Evolutionary conservation across 2,113 vertebrate species (phyloP).

Genomic region (Seriola rivoliana): DNA sequence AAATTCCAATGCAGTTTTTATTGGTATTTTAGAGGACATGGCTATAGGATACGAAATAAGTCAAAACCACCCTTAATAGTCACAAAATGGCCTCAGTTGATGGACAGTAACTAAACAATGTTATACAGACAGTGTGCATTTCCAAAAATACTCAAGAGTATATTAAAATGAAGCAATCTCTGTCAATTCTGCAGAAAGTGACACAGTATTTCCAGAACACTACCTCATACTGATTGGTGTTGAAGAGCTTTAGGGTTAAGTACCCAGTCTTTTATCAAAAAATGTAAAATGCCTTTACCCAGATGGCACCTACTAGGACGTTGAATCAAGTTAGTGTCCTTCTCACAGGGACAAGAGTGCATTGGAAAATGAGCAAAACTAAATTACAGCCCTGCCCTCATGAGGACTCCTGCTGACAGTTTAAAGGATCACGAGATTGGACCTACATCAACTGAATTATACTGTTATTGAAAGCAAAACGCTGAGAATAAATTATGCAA

Average conservation of each 20-base stretch:
- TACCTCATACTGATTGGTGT: background rate
- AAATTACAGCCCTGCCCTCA: constrained; percentile 52
- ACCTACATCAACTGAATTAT: constrained; percentile 62
- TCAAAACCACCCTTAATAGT: background rate
- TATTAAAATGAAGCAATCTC: background rate
- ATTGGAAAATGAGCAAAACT: constrained; percentile 48
- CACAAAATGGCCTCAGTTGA: background rate
- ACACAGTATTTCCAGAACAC: background rate
- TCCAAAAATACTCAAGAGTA: background rate
- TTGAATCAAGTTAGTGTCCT: constrained; percentile 21
- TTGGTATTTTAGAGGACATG: background rate
- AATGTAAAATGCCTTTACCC: background rate
- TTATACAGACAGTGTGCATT: background rate
- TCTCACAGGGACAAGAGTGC: constrained; percentile 10
- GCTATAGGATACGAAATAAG: background rate
- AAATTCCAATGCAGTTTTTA: background rate
- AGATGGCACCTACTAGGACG: background rate
- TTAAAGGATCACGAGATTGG: constrained; percentile 69
- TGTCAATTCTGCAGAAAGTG: background rate
- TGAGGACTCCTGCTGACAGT: constrained; percentile 41
- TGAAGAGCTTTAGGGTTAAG: background rate
- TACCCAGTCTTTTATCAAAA: background rate
- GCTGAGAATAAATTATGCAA: constrained; percentile 68
- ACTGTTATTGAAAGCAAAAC: constrained; percentile 67
- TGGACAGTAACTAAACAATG: background rate